phyloP scores from a whole-genome alignment of 2,797 vertebrate species.

The Dryobates pubescens region DNA sequence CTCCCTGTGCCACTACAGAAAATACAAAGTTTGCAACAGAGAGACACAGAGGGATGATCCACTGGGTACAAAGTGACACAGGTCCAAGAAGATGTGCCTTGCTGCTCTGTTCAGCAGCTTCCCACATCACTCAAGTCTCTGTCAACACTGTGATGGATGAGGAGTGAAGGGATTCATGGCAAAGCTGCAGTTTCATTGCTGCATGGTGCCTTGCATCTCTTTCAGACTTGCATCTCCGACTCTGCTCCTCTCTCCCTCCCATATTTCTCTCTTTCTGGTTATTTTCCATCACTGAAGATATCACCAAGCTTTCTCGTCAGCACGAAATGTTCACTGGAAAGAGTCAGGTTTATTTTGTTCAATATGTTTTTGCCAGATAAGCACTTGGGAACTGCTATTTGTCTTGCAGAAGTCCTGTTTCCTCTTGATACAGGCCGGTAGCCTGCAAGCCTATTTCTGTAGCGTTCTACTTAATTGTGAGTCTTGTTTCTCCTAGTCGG shows the following conservation, averaged over 20 bases:
- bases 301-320: slow-evolving; percentile 18
- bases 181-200: not conserved
- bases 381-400: slow-evolving; percentile 33
- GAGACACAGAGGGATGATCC: not conserved
- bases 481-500: not conserved
- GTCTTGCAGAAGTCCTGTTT: slow-evolving; percentile 32
- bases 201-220: accelerated
- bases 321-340: not conserved
- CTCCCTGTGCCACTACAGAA: not conserved
- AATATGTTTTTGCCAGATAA: slow-evolving; percentile 61
- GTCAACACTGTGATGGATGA: accelerated
- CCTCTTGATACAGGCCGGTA: not conserved
- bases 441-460: slow-evolving; percentile 1
- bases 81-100: not conserved
- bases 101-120: not conserved
- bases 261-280: not conserved
- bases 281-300: not conserved
- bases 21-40: not conserved
- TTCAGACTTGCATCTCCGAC: not conserved
- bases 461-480: not conserved
- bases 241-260: not conserved
- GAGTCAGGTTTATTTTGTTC: slow-evolving; percentile 51
- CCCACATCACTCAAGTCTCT: accelerated
- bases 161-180: not conserved
- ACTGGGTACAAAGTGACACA: not conserved